These are phyloP conservation scores for Pemphredon lugubris DNA, from an alignment of 2,888 invertebrate species.

Conservation along the genomic window DNA sequence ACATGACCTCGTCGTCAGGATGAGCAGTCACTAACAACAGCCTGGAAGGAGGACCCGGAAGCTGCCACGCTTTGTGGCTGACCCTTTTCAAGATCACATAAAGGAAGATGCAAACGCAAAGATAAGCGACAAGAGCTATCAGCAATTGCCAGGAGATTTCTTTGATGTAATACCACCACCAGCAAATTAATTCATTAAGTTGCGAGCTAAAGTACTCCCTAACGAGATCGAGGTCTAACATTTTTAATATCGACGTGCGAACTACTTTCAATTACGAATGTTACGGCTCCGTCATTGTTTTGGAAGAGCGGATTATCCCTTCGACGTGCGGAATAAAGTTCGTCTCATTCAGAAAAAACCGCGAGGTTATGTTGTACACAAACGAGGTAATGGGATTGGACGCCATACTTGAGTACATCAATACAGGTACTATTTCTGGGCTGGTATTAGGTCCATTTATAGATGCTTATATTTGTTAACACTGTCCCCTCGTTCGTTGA, in stretches of 20 bases:
- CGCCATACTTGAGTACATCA: constrained; percentile 45
- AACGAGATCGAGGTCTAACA: constrained; percentile 65
- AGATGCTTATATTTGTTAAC: not conserved
- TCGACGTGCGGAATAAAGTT: constrained; percentile 15
- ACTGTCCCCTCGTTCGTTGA: too few species aligned
- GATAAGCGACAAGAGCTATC: constrained; percentile 73
- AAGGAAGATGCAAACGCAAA: constrained; percentile 74
- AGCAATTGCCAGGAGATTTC: constrained; percentile 77
- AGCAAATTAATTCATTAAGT: constrained; percentile 71
- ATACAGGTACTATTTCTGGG: constrained; percentile 22
- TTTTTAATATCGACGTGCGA: constrained; percentile 28
- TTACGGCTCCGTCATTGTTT: constrained; percentile 52
- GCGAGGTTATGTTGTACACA: constrained; percentile 49
- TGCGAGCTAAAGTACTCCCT: constrained; percentile 66
- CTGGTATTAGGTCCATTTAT: not conserved
- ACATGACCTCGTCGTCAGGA: constrained; percentile 99
- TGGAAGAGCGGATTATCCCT: constrained; percentile 15
- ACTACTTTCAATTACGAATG: constrained; percentile 32
- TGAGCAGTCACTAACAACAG: constrained; percentile 95
- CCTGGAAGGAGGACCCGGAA: constrained; percentile 81
- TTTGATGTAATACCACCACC: constrained; percentile 77
- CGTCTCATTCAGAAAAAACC: constrained; percentile 17
- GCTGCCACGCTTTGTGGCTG: constrained; percentile 76
- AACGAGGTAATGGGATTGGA: constrained; percentile 35
- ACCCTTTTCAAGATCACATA: constrained; percentile 74